Evolutionary conservation across 2,797 vertebrate species (phyloP), one percentile per base, ranked within the genome.

Genomic region (Myioborus miniatus): DNA sequence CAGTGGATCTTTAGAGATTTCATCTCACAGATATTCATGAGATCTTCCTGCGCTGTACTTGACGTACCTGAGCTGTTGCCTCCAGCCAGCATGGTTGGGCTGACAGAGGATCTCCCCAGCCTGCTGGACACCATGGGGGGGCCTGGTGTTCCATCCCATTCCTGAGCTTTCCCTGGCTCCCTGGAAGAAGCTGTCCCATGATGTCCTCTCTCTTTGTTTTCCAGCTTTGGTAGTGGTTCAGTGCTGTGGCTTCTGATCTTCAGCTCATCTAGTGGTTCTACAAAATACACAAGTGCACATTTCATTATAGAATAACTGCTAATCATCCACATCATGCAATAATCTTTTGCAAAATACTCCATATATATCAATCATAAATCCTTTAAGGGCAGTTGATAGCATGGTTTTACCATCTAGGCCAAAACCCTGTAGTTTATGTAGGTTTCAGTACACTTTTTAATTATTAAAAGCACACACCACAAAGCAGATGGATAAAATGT

Each of bases 141-240:
- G 79, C 98, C 99, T 6, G 98, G 98, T 7, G 97, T 98, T 96
- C 98, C 98, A 52, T 99, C 99, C 98, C 98, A 99, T 97, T 99
- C 99, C 95, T 99, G 98, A 98, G 99, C 98, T 99, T 99, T 99
- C 78, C 98, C 96, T 84, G 98, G 98, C 95, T 99, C 99, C 91
- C 96, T 97, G 85, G 97, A 98, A 90, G 98, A 97, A 93, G 97
- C 93, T 68, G 97, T 98, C 97, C 93, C 97, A 1, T 95, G 98
- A 90, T 98, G 98, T 69, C 95, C 97, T 97, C 96, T 97, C 89
- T 99, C 99, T 98, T 98, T 99, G 97, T 98, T 98, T 82, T 99
- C 99, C 95, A 98, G 95, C 95, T 98, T 98, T 96, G 99, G 98
- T 85, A 99, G 98, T 59, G 98, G 98, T 89, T 99, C 99, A 34